Conservation (phyloP, 1,140 invertebrate species). For the Ooceraea biroi region DNA sequence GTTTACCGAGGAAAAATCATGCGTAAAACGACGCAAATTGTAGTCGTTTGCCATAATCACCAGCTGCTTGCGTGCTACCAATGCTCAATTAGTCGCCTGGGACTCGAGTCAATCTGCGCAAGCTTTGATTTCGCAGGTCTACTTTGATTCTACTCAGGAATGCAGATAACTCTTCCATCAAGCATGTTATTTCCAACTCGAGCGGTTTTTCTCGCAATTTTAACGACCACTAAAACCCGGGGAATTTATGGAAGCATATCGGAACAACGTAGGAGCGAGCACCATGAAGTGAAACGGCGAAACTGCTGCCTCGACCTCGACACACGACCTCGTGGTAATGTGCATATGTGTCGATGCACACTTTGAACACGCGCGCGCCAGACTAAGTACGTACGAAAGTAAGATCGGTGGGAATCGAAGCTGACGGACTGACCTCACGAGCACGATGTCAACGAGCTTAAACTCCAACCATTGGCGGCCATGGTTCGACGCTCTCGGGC, state of each 20-base stretch:
- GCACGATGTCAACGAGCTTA: constrained; percentile 83
- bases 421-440: constrained; percentile 81
- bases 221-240: not conserved
- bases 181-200: too few species aligned
- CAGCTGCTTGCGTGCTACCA: not conserved
- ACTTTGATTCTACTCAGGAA: not conserved
- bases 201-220: not conserved
- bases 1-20: not conserved
- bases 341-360: constrained; percentile 33
- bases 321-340: constrained; percentile 38
- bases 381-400: constrained; percentile 53
- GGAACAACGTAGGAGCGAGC: constrained; percentile 44
- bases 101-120: not conserved
- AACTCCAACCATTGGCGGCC: constrained; percentile 70
- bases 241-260: not conserved
- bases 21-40: not conserved
- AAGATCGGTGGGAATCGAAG: constrained; percentile 81
- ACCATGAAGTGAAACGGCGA: constrained; percentile 7
- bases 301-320: constrained; percentile 35
- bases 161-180: not conserved
- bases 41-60: not conserved
- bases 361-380: not conserved
- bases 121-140: not conserved
- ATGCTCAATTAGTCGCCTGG: not conserved
- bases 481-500: constrained; percentile 33